phyloP scores from a whole-genome alignment of 2,888 invertebrate species.

The Malthinus flaveolus region DNA sequence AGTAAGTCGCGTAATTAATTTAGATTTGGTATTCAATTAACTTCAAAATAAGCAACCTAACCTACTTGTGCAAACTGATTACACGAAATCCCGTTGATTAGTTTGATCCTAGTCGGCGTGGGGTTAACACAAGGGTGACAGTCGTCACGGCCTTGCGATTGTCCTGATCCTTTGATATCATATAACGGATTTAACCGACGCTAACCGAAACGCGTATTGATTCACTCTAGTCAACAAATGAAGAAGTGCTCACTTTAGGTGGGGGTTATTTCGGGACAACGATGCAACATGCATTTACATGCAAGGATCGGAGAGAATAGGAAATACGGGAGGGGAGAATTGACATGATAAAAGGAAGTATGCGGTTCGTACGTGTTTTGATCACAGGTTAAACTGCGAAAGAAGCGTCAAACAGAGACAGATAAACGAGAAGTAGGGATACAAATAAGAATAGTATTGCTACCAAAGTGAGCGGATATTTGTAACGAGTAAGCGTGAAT shows the following conservation, averaged over 20 bases:
- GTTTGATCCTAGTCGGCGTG: constrained; percentile 46
- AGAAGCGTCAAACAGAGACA: constrained; percentile 42
- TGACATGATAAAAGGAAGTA: constrained; percentile 40
- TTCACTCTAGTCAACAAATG: constrained; percentile 49
- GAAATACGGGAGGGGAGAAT: constrained; percentile 24
- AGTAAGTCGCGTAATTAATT: constrained; percentile 14
- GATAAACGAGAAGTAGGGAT: constrained; percentile 39
- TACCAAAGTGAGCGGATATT: constrained; percentile 27
- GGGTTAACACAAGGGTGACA: constrained; percentile 48
- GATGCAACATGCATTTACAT: constrained; percentile 36
- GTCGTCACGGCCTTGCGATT: constrained; percentile 48
- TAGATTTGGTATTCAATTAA: constrained; percentile 26
- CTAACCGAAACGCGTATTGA: constrained; percentile 49
- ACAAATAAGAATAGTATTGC: constrained; percentile 44
- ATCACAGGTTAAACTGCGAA: constrained; percentile 48
- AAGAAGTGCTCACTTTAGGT: constrained; percentile 46
- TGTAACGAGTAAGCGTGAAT: constrained; percentile 19
- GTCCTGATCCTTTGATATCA: constrained; percentile 47
- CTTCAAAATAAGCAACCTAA: constrained; percentile 30
- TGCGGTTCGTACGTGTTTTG: constrained; percentile 45
- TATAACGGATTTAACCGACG: constrained; percentile 42
- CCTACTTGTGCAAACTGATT: constrained; percentile 33
- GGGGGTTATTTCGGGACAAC: constrained; percentile 41
- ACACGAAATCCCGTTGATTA: constrained; percentile 40
- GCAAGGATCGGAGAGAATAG: constrained; percentile 18